Evolutionary conservation across 1,140 invertebrate species (phyloP), one percentile per base, ranked within the genome.

Genomic region (Hylaeus volcanicus): DNA sequence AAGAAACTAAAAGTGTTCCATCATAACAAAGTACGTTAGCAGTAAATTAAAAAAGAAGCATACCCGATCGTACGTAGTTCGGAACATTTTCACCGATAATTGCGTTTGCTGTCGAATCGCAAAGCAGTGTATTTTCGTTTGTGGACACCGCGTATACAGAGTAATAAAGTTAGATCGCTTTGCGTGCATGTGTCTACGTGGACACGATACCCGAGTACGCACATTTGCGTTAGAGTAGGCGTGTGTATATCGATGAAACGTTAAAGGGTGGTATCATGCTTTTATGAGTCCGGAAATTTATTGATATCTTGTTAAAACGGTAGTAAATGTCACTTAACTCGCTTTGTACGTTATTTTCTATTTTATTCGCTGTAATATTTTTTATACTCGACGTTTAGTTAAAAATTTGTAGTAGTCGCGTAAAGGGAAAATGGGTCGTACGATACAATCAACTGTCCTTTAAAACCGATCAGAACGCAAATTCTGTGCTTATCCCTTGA

Each of bases 231-330:
- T 15, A 75, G 37, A 3, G 12, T 43, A 48, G 39, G 48, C 51
- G 1, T 43, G 26, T 41, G 26, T 5, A 26, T 53, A 56, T 55
- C 65, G 68, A 63, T 69, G 82, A 64, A 70, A 77, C 68, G 61
- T 74, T 84, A 81, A 85, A 84, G 82, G 82, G 73, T 82, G 81
- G 76, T 74, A 78, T 85, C 78, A 81, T 69, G 82, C 84, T 79
- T 68, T 81, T 69, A 84, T 39, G 69, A 84, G 72, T 37, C 63
- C 74, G 78, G 84, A 85, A 85, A 85, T 85, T 85, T 83, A 85
- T 85, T 74, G 78, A 85, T 81, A 71, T 45, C 15, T 63, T 43
- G 53, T 68, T 80, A 37, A 81, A 85, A 84, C 73, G 53, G 55
- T 66, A 75, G 75, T 80, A 83, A 83, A 83, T 83, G 83, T 83